Conservation (phyloP, 2,113 vertebrate genomes). For the Pionites leucogaster region DNA sequence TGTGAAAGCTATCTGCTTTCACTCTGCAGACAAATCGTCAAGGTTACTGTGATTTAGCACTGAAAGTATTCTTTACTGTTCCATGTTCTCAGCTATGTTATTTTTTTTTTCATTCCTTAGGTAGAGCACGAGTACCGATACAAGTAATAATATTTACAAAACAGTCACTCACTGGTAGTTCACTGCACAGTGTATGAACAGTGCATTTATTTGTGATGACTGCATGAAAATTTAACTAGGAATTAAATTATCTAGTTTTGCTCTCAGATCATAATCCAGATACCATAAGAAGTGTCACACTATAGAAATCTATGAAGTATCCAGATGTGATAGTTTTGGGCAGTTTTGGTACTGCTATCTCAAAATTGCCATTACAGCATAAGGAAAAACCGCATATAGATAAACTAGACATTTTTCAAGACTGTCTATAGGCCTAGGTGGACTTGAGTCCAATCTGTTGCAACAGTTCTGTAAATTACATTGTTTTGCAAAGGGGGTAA, state of each 20-base stretch:
- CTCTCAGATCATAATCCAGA: neutral
- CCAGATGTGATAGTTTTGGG: neutral
- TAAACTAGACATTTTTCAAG: neutral
- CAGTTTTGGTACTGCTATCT: neutral
- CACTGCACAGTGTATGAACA: neutral
- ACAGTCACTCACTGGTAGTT: neutral
- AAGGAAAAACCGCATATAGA: neutral
- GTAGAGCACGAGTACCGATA: neutral
- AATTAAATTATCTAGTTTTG: neutral
- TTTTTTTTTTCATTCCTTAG: neutral
- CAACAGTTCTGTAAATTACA: neutral
- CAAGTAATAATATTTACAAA: neutral
- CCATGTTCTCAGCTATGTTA: neutral
- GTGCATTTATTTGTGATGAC: neutral
- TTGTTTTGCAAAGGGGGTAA: neutral
- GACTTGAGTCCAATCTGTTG: neutral
- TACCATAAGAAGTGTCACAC: neutral
- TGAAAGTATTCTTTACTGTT: neutral
- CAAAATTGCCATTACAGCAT: neutral
- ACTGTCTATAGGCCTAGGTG: neutral
- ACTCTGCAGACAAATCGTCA: neutral
- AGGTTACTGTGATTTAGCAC: neutral
- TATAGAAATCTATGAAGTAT: neutral
- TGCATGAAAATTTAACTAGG: neutral
- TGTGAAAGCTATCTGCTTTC: neutral